A percentile compares a stretch with the other conserved stretches of the same genome.
phyloP scores from a whole-genome alignment of 1,140 invertebrate genomes.

The Micrasema minimum region DNA sequence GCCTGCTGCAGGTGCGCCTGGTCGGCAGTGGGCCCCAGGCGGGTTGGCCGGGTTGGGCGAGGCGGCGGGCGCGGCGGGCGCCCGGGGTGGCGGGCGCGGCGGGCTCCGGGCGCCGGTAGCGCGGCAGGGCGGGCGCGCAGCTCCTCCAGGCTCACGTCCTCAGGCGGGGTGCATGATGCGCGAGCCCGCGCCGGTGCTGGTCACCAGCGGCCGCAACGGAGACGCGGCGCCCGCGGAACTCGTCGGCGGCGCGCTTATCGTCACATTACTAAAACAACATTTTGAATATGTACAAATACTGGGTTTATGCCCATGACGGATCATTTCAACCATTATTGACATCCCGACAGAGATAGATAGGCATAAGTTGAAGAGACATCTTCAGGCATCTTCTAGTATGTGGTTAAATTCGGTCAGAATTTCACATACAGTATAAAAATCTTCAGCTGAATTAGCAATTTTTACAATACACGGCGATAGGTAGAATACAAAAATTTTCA shows the following conservation, averaged over 20 bases:
- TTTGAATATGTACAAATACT: too few relatives aligned
- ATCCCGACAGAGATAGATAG: too few relatives aligned
- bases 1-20: slow-evolving; percentile 68
- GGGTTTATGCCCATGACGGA: too few relatives aligned
- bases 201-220: slow-evolving; percentile 79
- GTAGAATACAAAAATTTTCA: too few relatives aligned
- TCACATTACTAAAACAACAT: slow-evolving; percentile 68
- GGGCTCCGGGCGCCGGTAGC: slow-evolving; percentile 72
- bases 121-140: slow-evolving; percentile 78
- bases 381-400: too few relatives aligned
- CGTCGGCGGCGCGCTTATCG: slow-evolving; percentile 76
- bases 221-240: slow-evolving; percentile 64
- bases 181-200: slow-evolving; percentile 84
- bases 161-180: slow-evolving; percentile 95
- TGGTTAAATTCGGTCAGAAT: too few relatives aligned
- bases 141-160: slow-evolving; percentile 94
- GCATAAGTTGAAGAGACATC: too few relatives aligned
- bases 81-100: slow-evolving; percentile 59
- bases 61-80: slow-evolving; percentile 44
- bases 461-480: too few relatives aligned
- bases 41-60: slow-evolving; percentile 53
- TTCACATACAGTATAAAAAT: too few relatives aligned
- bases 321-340: too few relatives aligned
- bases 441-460: too few relatives aligned
- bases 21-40: slow-evolving; percentile 62